phyloP scores from a whole-genome alignment of 2,113 vertebrate genomes.

The Microcebus tavaratra region DNA sequence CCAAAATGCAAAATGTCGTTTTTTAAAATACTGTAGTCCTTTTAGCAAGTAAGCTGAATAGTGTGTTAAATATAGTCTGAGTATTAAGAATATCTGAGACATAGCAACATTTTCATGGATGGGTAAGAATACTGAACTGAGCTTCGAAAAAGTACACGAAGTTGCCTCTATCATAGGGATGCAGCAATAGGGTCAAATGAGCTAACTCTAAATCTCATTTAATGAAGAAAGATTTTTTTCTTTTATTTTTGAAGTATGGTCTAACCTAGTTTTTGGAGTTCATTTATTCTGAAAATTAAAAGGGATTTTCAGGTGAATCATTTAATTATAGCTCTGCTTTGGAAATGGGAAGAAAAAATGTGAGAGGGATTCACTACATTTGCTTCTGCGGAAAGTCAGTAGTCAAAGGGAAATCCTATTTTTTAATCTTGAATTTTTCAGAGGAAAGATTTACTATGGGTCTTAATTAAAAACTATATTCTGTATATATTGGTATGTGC shows the following conservation, averaged over 20 bases:
- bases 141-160: slow-evolving; percentile 5
- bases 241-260: background rate
- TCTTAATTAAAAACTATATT: slow-evolving; percentile 33
- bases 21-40: background rate
- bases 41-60: slow-evolving; percentile 8
- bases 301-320: slow-evolving; percentile 40
- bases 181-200: slow-evolving; percentile 1
- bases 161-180: background rate
- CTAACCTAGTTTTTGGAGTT: slow-evolving; percentile 57
- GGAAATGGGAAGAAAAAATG: slow-evolving; percentile 4
- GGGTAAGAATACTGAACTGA: slow-evolving; percentile 25
- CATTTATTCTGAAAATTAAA: slow-evolving; percentile 42
- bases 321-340: slow-evolving; percentile 51
- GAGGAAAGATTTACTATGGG: slow-evolving; percentile 17
- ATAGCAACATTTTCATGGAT: background rate
- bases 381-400: background rate
- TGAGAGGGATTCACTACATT: slow-evolving; percentile 15
- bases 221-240: slow-evolving; percentile 19
- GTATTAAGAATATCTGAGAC: background rate
- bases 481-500: background rate
- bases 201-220: slow-evolving; percentile 30
- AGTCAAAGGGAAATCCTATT: slow-evolving; percentile 3
- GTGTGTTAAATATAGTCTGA: background rate
- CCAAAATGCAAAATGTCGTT: slow-evolving; percentile 18
- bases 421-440: slow-evolving; percentile 23